Base-by-base conservation (phyloP, 2,888 invertebrate species). In the Tuta absoluta region DNA sequence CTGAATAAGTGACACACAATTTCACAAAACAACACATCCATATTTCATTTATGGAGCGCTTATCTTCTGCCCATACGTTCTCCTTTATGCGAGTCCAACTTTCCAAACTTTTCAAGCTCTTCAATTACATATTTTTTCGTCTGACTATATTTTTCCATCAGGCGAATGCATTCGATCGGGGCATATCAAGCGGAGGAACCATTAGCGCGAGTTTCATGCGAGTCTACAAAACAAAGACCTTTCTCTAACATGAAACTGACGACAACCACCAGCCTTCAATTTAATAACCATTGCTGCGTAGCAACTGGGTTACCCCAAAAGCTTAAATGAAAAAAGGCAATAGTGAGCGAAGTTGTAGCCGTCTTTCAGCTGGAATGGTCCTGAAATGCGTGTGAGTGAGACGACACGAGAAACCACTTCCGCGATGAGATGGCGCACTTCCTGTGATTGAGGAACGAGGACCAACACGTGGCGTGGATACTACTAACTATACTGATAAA, bases 381-480 rank as follows among this genome's bases (percentile, higher is more conserved):
- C 67, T 69, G 17, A 38, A 59, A 59, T 41, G 67, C 63, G 86
- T 77, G 83, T 75, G 86, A 90, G 85, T 65, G 82, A 76, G 88
- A 87, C 81, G 74, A 81, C 85, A 82, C 77, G 81, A 85, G 81
- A 87, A 88, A 92, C 91, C 92, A 92, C 92, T 92, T 92, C 92
- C 91, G 91, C 85, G 84, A 92, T 92, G 92, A 92, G 92, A 90
- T 87, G 90, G 89, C 87, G 91, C 92, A 92, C 92, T 92, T 91
- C 91, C 92, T 91, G 90, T 92, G 91, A 92, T 92, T 92, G 92
- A 89, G 88, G 83, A 45, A 38, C 45, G 41, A 23, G 45, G 60
- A 45, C 23, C 33, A 45, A 21, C 60, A 58, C 58, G 58, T 60
- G 41, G 60, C 23, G 38, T 37, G 48, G 33, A n/a, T 19, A 12